Evolutionary conservation across 2,888 invertebrate species (phyloP).

Genomic region (Coenonympha glycerion): DNA sequence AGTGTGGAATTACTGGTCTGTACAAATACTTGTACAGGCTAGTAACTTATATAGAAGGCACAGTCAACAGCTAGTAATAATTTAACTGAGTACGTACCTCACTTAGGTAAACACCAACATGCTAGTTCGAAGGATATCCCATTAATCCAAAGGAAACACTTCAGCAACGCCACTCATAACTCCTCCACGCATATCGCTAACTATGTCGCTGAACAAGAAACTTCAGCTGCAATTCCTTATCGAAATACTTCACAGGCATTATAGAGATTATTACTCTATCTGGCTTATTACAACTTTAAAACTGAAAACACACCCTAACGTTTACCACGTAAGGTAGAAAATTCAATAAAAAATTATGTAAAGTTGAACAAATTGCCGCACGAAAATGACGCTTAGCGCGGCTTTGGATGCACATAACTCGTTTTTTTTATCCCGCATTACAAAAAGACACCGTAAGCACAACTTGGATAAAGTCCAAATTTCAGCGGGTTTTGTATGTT

Average conservation of each 20-base stretch:
- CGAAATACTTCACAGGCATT: slow-evolving; percentile 24
- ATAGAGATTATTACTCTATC: slow-evolving; percentile 22
- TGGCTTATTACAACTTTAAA: background rate
- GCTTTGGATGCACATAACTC: slow-evolving; percentile 20
- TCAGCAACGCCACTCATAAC: slow-evolving; percentile 6
- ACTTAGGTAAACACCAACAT: too few species aligned
- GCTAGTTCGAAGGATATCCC: background rate
- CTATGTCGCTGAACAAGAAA: slow-evolving; percentile 25
- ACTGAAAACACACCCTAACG: background rate
- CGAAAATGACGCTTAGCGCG: slow-evolving; percentile 4
- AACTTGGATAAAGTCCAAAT: slow-evolving; percentile 7
- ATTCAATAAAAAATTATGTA: background rate
- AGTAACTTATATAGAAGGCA: too few species aligned
- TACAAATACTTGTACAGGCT: too few species aligned
- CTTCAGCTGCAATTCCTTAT: slow-evolving; percentile 27
- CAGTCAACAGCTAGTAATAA: too few species aligned
- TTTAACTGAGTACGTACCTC: background rate
- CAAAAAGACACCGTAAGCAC: slow-evolving; percentile 11
- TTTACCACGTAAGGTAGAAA: background rate
- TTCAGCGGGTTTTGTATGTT: background rate
- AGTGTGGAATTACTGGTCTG: too few species aligned
- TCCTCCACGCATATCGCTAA: slow-evolving; percentile 16
- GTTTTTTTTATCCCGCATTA: slow-evolving; percentile 13
- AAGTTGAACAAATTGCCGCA: slow-evolving; percentile 8
- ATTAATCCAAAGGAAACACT: slow-evolving; percentile 7